Base-by-base conservation (phyloP, 2,113 vertebrate species). In the Hemichromis elongatus region DNA sequence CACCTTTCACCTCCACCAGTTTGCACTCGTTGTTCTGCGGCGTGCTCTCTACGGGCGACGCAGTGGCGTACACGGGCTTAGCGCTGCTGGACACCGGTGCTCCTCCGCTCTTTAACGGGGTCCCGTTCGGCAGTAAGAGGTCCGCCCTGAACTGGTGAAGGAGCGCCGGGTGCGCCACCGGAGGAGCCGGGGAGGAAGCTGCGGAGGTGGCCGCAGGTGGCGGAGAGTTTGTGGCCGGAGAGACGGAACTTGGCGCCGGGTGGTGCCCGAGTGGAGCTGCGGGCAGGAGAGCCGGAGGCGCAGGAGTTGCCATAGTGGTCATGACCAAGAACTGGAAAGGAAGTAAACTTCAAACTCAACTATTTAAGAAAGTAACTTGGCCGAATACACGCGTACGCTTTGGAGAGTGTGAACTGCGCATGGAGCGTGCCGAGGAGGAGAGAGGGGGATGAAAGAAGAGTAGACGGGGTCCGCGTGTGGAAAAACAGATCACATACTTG, bases 21-120 rank as follows among this genome's bases (percentile, higher is more conserved):
- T 97, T 97, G 94, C 98, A 99, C 97, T 99, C 98, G 96, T 99
- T 99, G 96, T 99, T 99, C 95, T 98, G 98, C 89, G 98, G 97
- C 88, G 98, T 99, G 97, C 98, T 99, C 96, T 99, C 98, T 94
- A 99, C 98, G 80, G 98, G 98, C 52, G 98, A 99, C 84, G 98
- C 98, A 73, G 98, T 99, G 93, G 98, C 98, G 94, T 99, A 99
- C 87, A 98, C 98, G 19, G 98, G 98, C 87, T 99, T 99, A 7
- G 82, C 85, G 90, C 95, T 95, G 87, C 96, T 91, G 90, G 97
- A 93, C 88, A 95, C 57, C 55, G 95, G 94, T 66, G 95, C 85
- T 90, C 94, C 85, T 83, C 95, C 80, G 93, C 92, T 63, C 95
- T 96, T 86, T 5, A 93, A 30, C 57, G 79, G 84, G 12, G 81